Base-by-base conservation (phyloP, 2,113 vertebrate species). In the Dipodomys spectabilis region DNA sequence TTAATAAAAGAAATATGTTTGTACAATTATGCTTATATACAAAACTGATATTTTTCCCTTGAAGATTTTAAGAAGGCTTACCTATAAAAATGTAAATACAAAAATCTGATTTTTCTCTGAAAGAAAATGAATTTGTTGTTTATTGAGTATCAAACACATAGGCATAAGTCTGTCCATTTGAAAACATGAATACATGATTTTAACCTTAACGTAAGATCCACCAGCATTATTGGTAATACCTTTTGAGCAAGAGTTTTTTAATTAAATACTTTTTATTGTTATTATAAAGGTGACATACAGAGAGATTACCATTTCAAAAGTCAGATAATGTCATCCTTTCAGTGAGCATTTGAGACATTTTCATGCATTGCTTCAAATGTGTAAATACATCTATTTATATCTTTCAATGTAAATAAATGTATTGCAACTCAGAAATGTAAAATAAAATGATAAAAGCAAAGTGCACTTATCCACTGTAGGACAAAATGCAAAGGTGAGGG, bases 391-490 rank as follows among this genome's bases (percentile, higher is more conserved):
- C 27, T 81, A 77, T 67, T 87, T 81, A 90, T 39, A 57, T 57
- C 53, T 57, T 57, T 57, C 15, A 4, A 57, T 57, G 53, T 57
- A 57, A 57, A 57, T 57, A 57, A 13, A 57, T 57, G 53, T 15
- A 57, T 57, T 57, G 53, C 53, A 18, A 57, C 15, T 57, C 53
- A 57, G 15, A 94, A 93, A 49, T 90, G 32, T 85, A 92, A 90
- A 94, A 39, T 87, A 84, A 84, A 92, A 92, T 35, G 28, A 57
- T 81, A 35, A 92, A 90, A 95, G 71, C 15, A 32, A 81, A 90
- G 27, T 27, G 12, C 64, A 92, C 28, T 69, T 62, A 94, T 32
- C 62, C 44, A 77, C 15, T 16, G 10, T 27, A 68, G 88, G 64
- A 77, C 15, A 68, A 11, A 81, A 6, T 22, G 13, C 18, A 65